Base-by-base conservation (phyloP, 1,140 invertebrate genomes). In the Cydia pomonella region DNA sequence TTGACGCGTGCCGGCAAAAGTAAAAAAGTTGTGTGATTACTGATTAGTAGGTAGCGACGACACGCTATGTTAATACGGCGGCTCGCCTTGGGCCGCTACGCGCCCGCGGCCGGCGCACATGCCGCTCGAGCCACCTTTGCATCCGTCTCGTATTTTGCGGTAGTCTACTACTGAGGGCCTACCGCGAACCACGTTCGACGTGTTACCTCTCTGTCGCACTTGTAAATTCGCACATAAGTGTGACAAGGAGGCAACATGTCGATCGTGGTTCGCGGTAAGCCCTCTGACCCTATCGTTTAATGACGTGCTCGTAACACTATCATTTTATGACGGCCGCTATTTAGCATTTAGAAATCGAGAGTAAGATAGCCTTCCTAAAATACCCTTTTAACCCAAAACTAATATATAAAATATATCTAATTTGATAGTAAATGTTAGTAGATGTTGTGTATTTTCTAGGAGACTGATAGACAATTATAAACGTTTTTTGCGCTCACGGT, bases 21-120 rank as follows among this genome's bases (percentile, higher is more conserved):
- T 50, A 50, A 59, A 53, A 59, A 59, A n/a, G 21, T 59, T 59
- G n/a, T 69, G 29, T 69, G 27, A 64, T 64, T 69, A 69, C 16
- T 69, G 27, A 29, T 29, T 69, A 41, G 29, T 69, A 33, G 29
- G n/a, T 2, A 33, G 64, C 41, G 64, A 69, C 3, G 64, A 69
- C 64, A 69, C 64, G 64, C 75, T 76, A 76, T 76, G 75, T 47
- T 69, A 76, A 76, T 76, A 62, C 75, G 27, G 53, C 75, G 47
- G 75, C 75, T 76, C 29, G 62, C 75, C 75, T 76, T 76, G 72
- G 75, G 69, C 72, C 64, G 23, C n/a, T 33, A 21, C 63, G 25
- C 21, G 62, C 62, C 10, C 53, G 53, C 53, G 53, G 53, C 18
- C 18, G 0, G 21, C 13, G 25, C 63, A 6, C 63, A 2, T 27